Conservation (phyloP, 2,113 vertebrate species). For the Periophthalmodon schlosseri region DNA sequence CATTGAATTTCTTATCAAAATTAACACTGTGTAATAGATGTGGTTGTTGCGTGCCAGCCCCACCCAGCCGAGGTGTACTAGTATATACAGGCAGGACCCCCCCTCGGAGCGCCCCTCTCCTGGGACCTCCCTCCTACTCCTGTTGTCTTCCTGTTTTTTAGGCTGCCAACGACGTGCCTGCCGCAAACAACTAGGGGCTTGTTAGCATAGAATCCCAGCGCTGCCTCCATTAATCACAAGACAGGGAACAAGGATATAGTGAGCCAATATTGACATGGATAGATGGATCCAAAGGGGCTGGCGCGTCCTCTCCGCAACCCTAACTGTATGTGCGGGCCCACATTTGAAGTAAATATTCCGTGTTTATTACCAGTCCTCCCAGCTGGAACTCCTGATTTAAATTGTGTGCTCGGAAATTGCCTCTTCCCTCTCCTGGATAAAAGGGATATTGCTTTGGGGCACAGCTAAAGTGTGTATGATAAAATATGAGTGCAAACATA, state of each 20-base stretch:
- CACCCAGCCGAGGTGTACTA: constrained; percentile 26
- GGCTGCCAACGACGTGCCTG: constrained; percentile 52
- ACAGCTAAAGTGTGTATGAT: constrained; percentile 15
- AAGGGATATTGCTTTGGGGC: constrained; percentile 49
- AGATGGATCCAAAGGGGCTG: constrained; percentile 71
- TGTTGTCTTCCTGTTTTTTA: constrained; percentile 68
- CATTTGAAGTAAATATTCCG: constrained; percentile 61
- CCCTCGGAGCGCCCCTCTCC: constrained; percentile 50
- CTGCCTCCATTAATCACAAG: constrained; percentile 79
- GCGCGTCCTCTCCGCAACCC: constrained; percentile 43
- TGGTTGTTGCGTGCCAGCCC: constrained; percentile 45
- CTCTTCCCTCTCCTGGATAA: constrained; percentile 42
- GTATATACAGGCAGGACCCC: constrained; percentile 59
- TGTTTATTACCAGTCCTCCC: constrained; percentile 57
- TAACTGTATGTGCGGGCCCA: constrained; percentile 53
- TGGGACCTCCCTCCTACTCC: constrained; percentile 62
- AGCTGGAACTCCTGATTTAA: constrained; percentile 45
- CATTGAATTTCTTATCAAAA: too few relatives aligned
- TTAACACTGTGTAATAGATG: constrained; percentile 56
- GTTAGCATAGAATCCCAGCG: constrained; percentile 73
- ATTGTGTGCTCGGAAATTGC: constrained; percentile 37
- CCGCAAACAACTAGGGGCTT: constrained; percentile 72
- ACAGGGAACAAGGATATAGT: constrained; percentile 62
- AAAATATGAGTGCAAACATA: constrained; percentile 20
- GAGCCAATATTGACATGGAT: constrained; percentile 69